Evolutionary conservation across 2,113 vertebrate genomes (phyloP).

Genomic region (Chaetura pelagica): DNA sequence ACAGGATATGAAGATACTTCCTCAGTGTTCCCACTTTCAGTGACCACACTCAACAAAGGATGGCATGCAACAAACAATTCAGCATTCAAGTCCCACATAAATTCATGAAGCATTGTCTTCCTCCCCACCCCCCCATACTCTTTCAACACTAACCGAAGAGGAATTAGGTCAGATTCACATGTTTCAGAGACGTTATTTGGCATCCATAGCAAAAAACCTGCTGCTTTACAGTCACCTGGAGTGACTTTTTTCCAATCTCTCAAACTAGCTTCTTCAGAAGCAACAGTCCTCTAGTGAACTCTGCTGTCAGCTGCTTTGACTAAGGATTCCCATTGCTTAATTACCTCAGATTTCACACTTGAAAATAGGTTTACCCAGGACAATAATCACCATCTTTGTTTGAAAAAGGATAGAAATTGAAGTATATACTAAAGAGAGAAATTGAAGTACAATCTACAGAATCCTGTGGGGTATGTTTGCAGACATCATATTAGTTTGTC

Average conservation of each 20-base stretch:
- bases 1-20: not conserved
- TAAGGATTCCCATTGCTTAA: not conserved
- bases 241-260: not conserved
- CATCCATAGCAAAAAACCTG: not conserved
- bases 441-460: not conserved
- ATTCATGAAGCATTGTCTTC: not conserved
- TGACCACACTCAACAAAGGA: not conserved
- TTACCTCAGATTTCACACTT: not conserved
- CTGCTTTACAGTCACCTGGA: not conserved
- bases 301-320: not conserved
- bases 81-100: not conserved
- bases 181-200: not conserved
- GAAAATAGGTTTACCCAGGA: not conserved
- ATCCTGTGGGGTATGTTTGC: not conserved
- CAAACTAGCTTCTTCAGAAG: not conserved
- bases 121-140: accelerated
- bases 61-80: not conserved
- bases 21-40: not conserved
- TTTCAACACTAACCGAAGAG: not conserved
- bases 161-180: not conserved
- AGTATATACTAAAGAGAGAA: not conserved
- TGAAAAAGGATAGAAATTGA: not conserved
- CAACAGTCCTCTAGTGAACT: no score
- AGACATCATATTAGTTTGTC: not conserved
- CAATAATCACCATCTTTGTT: not conserved